Percentiles rank a stretch among this genome's conserved stretches.
Evolutionary conservation across 2,888 invertebrate genomes (phyloP).

Genomic region (Dysmachus trigonus): DNA sequence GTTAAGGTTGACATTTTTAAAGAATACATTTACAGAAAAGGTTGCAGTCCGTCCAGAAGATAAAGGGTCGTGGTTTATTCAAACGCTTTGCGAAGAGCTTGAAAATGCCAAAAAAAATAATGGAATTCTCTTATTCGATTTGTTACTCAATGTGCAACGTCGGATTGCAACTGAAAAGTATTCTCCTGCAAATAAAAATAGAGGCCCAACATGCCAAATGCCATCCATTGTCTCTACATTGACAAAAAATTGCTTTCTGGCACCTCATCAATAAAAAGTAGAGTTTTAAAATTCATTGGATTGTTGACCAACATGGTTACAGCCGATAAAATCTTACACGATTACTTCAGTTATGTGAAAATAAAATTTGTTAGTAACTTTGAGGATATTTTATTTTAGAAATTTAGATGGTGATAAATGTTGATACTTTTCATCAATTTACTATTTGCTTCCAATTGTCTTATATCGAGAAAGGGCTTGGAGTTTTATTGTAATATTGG

Average conservation of each 20-base stretch:
- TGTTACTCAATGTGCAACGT: slow-evolving; percentile 71
- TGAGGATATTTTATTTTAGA: too few species aligned
- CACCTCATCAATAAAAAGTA: neutral
- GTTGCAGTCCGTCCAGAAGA: slow-evolving; percentile 73
- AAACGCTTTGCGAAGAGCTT: slow-evolving; percentile 71
- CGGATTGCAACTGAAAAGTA: slow-evolving; percentile 73
- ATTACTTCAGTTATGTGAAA: too few species aligned
- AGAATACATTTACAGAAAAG: slow-evolving; percentile 63
- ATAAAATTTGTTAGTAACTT: too few species aligned
- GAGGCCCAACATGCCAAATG: slow-evolving; percentile 64
- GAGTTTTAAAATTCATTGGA: too few species aligned
- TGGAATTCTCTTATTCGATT: slow-evolving; percentile 69
- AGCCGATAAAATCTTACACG: too few species aligned
- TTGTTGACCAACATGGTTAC: too few species aligned
- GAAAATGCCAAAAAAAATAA: slow-evolving; percentile 60
- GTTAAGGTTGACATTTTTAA: neutral
- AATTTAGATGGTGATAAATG: too few species aligned
- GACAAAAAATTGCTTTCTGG: slow-evolving; percentile 63
- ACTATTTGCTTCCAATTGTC: too few species aligned
- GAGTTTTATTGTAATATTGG: too few species aligned
- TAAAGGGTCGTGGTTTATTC: slow-evolving; percentile 77
- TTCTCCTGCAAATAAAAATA: neutral
- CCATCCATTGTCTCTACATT: slow-evolving; percentile 74
- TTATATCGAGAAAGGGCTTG: too few species aligned
- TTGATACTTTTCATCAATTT: too few species aligned